These are phyloP conservation scores for Tenthredo mesomela DNA, from an alignment of 2,888 invertebrate genomes.

Conservation along the genomic window DNA sequence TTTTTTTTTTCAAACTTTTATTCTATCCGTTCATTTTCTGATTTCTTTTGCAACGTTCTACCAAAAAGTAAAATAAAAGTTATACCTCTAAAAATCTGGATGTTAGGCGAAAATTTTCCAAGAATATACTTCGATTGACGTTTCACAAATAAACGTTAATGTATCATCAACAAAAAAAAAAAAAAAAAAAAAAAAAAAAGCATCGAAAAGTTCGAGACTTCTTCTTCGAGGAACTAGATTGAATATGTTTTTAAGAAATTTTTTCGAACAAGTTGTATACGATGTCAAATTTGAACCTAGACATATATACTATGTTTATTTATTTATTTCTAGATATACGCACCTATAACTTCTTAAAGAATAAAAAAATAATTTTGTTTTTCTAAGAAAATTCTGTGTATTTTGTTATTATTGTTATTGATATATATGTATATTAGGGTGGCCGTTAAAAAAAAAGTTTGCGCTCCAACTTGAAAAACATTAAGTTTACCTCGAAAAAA, in stretches of 20 bases:
- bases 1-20: conserved; percentile 49
- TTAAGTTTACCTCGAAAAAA: too few species aligned
- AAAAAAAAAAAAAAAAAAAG: too few species aligned
- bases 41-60: too few species aligned
- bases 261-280: neutral
- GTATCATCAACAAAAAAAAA: neutral
- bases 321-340: neutral
- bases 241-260: neutral
- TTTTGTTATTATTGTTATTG: neutral
- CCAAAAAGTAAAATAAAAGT: neutral
- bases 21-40: neutral
- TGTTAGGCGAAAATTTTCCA: neutral
- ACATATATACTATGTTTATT: neutral
- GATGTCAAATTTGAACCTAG: neutral
- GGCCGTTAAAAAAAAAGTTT: too few species aligned
- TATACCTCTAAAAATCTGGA: neutral
- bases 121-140: neutral
- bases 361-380: neutral
- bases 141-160: neutral
- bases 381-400: neutral
- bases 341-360: neutral
- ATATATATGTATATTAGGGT: too few species aligned
- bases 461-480: too few species aligned
- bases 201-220: neutral
- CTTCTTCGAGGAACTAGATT: neutral